Conservation (phyloP, 1,140 invertebrate species). For the Drosophila equinoxialis region DNA sequence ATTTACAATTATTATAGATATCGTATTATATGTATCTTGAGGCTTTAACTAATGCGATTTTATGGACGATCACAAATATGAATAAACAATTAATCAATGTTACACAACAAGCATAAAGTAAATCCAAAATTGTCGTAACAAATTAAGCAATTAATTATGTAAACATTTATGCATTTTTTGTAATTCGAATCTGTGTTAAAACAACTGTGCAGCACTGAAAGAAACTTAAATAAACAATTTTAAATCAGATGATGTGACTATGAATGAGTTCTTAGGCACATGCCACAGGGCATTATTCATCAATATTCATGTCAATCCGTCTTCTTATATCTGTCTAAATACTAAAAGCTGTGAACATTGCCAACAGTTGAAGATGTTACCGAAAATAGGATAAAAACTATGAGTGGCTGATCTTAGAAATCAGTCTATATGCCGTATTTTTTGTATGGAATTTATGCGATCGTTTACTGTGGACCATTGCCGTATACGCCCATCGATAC, state of each 20-base stretch:
- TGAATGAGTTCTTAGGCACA: too few species aligned
- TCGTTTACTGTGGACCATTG: too few species aligned
- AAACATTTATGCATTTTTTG: slow-evolving; percentile 39
- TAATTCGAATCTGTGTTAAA: slow-evolving; percentile 52
- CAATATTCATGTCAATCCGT: too few species aligned
- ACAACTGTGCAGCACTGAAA: slow-evolving; percentile 59
- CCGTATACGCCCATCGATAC: neutral
- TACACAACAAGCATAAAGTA: slow-evolving; percentile 31
- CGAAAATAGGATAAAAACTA: too few species aligned
- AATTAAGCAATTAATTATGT: neutral
- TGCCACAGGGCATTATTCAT: too few species aligned
- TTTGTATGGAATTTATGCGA: too few species aligned
- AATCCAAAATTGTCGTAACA: slow-evolving; percentile 21
- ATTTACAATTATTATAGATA: slow-evolving; percentile 19
- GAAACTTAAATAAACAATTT: slow-evolving; percentile 54
- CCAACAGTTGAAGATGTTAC: too few species aligned
- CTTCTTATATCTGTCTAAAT: too few species aligned
- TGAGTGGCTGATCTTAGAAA: too few species aligned
- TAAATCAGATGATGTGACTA: slow-evolving; percentile 18
- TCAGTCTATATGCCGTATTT: too few species aligned
- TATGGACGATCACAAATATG: slow-evolving; percentile 40
- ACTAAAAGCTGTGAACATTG: too few species aligned
- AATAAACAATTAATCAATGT: slow-evolving; percentile 18
- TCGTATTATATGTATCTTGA: slow-evolving; percentile 28
- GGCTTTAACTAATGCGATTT: slow-evolving; percentile 38